A percentile compares a stretch with the other conserved stretches of the same genome.
Conservation (phyloP, 2,888 invertebrate genomes). For the Agrochola lychnidis region DNA sequence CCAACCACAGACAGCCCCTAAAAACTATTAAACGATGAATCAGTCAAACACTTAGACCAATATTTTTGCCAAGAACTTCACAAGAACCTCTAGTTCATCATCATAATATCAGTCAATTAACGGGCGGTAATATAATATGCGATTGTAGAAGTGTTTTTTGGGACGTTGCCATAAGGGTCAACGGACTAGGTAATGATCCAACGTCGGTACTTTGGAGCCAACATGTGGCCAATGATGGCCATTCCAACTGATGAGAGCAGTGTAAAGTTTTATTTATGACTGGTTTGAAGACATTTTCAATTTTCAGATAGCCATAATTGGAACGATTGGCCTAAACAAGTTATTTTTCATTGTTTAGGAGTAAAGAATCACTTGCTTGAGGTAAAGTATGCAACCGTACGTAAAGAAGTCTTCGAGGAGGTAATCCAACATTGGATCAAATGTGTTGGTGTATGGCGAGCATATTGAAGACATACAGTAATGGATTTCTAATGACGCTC, state of each 20-base stretch:
- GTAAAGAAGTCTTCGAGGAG: neutral
- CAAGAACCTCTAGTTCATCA: conserved; percentile 30
- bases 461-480: conserved; percentile 26
- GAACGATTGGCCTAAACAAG: neutral
- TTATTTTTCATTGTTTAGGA: neutral
- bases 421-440: conserved; percentile 39
- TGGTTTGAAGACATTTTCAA: neutral
- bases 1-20: neutral
- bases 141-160: conserved; percentile 62
- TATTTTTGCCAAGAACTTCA: conserved; percentile 36
- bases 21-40: conserved; percentile 10
- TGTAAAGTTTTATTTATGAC: neutral
- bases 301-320: neutral
- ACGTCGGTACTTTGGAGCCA: conserved; percentile 39
- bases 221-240: conserved; percentile 35
- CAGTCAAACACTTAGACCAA: conserved; percentile 7
- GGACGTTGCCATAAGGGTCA: conserved; percentile 68
- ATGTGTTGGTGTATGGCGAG: conserved; percentile 13
- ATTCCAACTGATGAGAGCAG: neutral
- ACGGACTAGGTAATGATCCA: conserved; percentile 61
- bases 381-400: neutral
- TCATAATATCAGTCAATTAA: conserved; percentile 58
- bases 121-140: conserved; percentile 46
- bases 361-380: neutral
- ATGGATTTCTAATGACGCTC: conserved; percentile 54